phyloP scores from a whole-genome alignment of 1,140 invertebrate genomes.

The Chionoecetes opilio region DNA sequence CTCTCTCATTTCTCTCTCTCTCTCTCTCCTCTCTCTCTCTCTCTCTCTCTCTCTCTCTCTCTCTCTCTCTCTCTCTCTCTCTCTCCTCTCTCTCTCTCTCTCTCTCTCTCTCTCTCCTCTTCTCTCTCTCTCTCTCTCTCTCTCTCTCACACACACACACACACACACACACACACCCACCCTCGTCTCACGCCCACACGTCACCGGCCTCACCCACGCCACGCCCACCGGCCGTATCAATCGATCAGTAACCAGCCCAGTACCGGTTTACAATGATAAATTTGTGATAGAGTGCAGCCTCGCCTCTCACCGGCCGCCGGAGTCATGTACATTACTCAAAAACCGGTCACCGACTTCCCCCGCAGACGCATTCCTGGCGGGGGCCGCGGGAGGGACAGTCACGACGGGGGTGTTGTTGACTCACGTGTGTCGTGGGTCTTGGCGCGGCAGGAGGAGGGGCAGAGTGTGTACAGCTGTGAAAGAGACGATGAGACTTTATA shows the following conservation, averaged over 20 bases:
- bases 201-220: neutral
- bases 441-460: neutral
- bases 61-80: constrained; percentile 18
- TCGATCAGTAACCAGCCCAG: neutral
- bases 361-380: neutral
- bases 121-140: constrained; percentile 27
- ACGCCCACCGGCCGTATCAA: constrained; percentile 14
- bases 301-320: neutral
- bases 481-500: too few relatives aligned
- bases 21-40: neutral
- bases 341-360: neutral
- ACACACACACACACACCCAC: too few relatives aligned
- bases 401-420: constrained; percentile 16
- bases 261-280: constrained; percentile 30
- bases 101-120: constrained; percentile 5
- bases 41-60: neutral
- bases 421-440: constrained; percentile 11
- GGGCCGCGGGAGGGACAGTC: constrained; percentile 11
- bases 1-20: too few relatives aligned
- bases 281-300: constrained; percentile 27
- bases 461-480: neutral
- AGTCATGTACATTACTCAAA: neutral
- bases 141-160: neutral
- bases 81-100: constrained; percentile 16
- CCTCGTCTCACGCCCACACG: neutral